A percentile compares a stretch with the other conserved stretches of the same genome.
These are phyloP conservation scores for Lutraria rhynchaena DNA, from an alignment of 1,140 invertebrate genomes.

Conservation along the genomic window DNA sequence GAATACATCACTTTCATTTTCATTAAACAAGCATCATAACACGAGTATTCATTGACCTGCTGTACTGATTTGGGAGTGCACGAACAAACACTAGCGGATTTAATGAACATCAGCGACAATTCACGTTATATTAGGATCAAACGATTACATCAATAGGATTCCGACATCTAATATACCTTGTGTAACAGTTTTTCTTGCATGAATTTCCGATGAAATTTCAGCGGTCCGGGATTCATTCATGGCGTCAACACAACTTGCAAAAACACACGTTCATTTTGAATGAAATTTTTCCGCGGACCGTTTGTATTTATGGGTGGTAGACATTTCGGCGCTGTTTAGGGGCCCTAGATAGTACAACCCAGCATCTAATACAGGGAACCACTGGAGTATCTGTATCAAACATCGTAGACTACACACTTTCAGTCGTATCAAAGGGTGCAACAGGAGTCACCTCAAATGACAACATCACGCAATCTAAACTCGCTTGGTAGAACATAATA, in stretches of 20 bases:
- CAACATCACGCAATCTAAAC: constrained; percentile 12
- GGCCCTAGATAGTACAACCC: not conserved
- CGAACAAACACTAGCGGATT: too few relatives aligned
- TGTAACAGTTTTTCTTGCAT: too few relatives aligned
- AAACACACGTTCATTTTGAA: not conserved
- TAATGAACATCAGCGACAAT: too few relatives aligned
- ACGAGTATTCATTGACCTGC: too few relatives aligned
- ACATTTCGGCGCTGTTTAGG: constrained; percentile 11
- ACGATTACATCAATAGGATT: too few relatives aligned
- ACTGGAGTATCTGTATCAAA: not conserved
- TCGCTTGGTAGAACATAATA: not conserved
- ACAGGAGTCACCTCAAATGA: not conserved
- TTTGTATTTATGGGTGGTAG: constrained; percentile 19
- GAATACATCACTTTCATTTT: too few relatives aligned
- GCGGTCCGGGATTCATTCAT: not conserved
- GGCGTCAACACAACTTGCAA: not conserved
- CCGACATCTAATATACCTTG: too few relatives aligned
- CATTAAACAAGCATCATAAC: too few relatives aligned
- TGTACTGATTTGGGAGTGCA: too few relatives aligned
- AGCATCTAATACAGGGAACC: not conserved
- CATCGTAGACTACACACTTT: constrained; percentile 13
- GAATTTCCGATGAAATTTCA: constrained; percentile 5
- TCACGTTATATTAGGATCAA: too few relatives aligned
- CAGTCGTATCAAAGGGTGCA: constrained; percentile 3
- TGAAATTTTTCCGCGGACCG: not conserved